Base-by-base conservation (phyloP, 1,140 invertebrate species). In the Zaprionus tsacasi region DNA sequence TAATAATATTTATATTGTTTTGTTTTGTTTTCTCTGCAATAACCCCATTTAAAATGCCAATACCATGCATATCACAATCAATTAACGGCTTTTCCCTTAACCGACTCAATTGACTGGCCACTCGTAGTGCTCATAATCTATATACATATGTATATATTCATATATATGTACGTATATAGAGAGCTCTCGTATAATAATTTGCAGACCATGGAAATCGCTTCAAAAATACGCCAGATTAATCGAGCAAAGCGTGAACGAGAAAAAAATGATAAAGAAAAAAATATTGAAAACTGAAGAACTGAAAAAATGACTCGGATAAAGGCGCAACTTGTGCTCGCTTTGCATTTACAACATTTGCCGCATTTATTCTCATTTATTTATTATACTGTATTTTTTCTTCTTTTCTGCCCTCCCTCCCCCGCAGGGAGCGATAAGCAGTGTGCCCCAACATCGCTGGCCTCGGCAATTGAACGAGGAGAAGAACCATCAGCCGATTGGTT, bases 311-410 rank as follows among this genome's bases (percentile, higher is more conserved):
- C 80, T 79, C 78, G 52, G 80, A 82, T 82, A 82, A 82, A 70
- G 70, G 65, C 60, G 50, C 52, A 70, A 54, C 17, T 70, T 75
- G 58, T 75, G 67, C 48, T 45, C 40, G 48, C 58, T 54, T 33
- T 70, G 72, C 72, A 71, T 76, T 71, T 65, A 68, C 52, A 58
- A 73, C 48, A 50, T 61, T 63, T 81, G 56, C 61, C 35, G 66
- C 57, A 78, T 82, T 78, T 82, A 75, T 78, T 82, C 78, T 68
- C 66, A 71, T 82, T 79, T 82, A 70, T 68, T 82, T 67, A 55
- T 66, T 68, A 15, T 60, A 61, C 54, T 66, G 6, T 52, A 17
- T 36, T 68, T 33, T 67, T 60, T 17, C 2, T 21, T 21, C 21
- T n/a, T 57, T 3, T n/a, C 13, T n/a, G 27, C 52, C 11, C 30